Base-by-base conservation (phyloP, 2,113 vertebrate genomes). In the Saccopteryx bilineata region DNA sequence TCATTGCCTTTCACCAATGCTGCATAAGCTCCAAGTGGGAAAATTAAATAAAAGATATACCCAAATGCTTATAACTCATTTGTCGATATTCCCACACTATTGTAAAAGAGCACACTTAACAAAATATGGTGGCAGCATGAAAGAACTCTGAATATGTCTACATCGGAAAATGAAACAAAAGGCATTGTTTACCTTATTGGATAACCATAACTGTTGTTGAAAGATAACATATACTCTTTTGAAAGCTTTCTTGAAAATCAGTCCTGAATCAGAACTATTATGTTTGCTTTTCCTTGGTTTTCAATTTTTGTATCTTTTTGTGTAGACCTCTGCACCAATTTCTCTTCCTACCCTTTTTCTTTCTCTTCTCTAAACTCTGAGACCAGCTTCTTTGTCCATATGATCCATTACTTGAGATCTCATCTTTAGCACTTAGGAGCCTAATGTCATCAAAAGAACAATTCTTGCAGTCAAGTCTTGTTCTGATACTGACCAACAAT, bases 231-330 rank as follows among this genome's bases (percentile, higher is more conserved):
- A 1, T 56, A 23, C 79, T 14, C 82, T 28, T n/a, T 4, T 46
- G 52, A 50, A 61, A n/a, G 2, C 48, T 82, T 76, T 61, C 31
- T 79, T 72, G 85, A 79, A 93, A 90, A 19, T 4, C 10, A 88
- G 3, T 76, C 28, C 48, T 48, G 52, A n/a, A 76, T 86, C n/a
- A 86, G 61, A 92, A 85, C 15, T 24, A 69, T 93, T 85, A 33
- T n/a, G 72, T 88, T 95, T 87, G 3, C 6, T 80, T 91, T 91
- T 74, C 58, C 23, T 74, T 93, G 81, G 33, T 54, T 84, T 69
- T 81, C 23, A 69, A 2, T 24, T n/a, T 58, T 78, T 72, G 5
- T 3, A 31, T 82, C 24, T 82, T 81, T 93, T 54, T 72, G 2
- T 58, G 33, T 80, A 11, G 15, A 58, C 24, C 7, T 89, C 28